Base-by-base conservation (phyloP, 2,888 invertebrate species). In the Homarus gammarus region DNA sequence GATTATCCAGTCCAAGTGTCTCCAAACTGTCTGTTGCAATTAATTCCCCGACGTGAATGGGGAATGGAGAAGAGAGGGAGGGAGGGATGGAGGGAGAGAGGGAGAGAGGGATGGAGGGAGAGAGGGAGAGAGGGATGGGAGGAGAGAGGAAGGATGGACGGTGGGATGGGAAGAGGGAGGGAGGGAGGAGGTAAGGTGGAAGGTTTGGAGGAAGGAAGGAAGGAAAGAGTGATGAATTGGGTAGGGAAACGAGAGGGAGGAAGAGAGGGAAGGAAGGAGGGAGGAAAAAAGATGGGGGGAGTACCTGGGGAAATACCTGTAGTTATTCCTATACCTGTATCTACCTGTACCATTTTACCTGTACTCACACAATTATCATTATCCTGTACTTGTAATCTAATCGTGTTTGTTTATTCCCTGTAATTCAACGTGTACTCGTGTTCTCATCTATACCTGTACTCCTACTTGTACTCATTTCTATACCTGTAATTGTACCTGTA, bases 91-190 rank as follows among this genome's bases (percentile, higher is more conserved):
- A 51, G 51, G 51, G 6, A 44, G 44, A 44, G 51, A 22, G 18
- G 56, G 56, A 15, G 38, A 49, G 75, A 75, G 40, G 49, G 75
- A 40, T 40, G 49, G 75, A 31, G 49, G 49, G 75, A 44, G 40
- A n/a, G 49, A 49, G 27, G 49, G 49, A 44, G 27, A n/a, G n/a
- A n/a, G n/a, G n/a, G n/a, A n/a, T 70, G 33, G 38, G 31, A 36
- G 44, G 44, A 44, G 44, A 12, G 44, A 44, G 5, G 44, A 12
- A 44, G 44, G 6, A 44, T 44, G 44, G 44, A 36, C 31, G 18
- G 72, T n/a, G 31, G 31, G 5, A 64, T 64, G 22, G 31, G 64
- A 10, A 22, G 31, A 22, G 31, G 49, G 40, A 22, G 38, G 44
- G 12, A 44, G 75, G 44, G n/a, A n/a, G 44, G 40, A 44, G n/a